Evolutionary conservation across 37 sponge, comb jelly and placozoan genomes (phyloP).

Genomic region (Axinella damicornis): DNA sequence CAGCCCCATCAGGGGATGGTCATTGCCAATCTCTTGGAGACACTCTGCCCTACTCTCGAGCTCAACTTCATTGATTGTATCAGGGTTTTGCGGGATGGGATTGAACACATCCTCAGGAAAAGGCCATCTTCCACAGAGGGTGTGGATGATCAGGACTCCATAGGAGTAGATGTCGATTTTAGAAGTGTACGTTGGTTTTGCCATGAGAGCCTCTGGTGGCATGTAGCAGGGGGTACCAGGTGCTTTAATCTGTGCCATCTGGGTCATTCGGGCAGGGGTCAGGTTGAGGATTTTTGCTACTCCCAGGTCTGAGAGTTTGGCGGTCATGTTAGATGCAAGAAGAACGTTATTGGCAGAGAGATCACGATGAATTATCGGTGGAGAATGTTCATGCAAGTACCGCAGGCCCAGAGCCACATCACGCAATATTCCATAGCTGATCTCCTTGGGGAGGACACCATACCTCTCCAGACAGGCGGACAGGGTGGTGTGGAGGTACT

Average conservation of each 20-base stretch:
- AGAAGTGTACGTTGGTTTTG: constrained; percentile 24
- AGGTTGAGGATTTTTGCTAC: constrained; percentile 31
- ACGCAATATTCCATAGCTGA: constrained; percentile 26
- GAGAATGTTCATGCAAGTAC: constrained; percentile 12
- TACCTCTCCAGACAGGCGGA: constrained; percentile 3
- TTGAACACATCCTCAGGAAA: constrained; percentile 1
- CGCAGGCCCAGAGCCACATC: constrained; percentile 38
- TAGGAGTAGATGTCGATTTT: constrained; percentile 38
- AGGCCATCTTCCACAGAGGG: constrained; percentile 26
- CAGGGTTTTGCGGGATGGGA: not conserved
- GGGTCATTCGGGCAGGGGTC: constrained; percentile 24
- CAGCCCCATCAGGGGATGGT: constrained; percentile 32
- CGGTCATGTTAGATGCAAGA: constrained; percentile 15
- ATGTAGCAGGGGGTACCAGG: constrained; percentile 37
- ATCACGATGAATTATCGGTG: constrained; percentile 48
- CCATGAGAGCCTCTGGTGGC: constrained; percentile 43
- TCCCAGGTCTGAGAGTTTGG: constrained; percentile 49
- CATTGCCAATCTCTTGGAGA: constrained; percentile 15
- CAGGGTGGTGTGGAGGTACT: constrained; percentile 22
- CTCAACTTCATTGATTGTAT: constrained; percentile 33
- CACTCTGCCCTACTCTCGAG: constrained; percentile 13
- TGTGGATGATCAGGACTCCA: constrained; percentile 33
- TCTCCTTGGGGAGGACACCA: constrained; percentile 10
- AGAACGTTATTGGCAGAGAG: constrained; percentile 46
- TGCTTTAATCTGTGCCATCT: constrained; percentile 3